Conservation (phyloP, 2,797 vertebrate species). For the Melanotaenia boesemani region DNA sequence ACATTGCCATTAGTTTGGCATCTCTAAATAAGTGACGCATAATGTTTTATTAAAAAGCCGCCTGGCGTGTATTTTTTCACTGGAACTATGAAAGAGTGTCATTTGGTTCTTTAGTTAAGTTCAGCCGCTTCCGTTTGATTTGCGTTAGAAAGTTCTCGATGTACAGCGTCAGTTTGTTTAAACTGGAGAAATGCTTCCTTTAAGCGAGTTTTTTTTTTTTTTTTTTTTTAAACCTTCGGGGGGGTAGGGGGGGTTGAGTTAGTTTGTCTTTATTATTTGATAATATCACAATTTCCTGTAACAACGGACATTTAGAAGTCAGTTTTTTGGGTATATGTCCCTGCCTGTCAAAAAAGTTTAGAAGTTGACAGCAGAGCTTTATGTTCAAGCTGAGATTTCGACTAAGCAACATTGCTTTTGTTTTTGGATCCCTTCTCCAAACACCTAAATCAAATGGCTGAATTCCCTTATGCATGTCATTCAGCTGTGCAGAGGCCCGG, state of each 20-base stretch:
- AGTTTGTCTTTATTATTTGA: not conserved
- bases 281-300: not conserved
- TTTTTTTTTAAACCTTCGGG: too few relatives aligned
- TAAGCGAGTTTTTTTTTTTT: not conserved
- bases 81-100: not conserved
- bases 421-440: not conserved
- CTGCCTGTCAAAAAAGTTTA: constrained; percentile 1
- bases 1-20: constrained; percentile 1
- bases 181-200: not conserved
- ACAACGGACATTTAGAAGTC: not conserved
- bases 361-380: not conserved
- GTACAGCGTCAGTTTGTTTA: not conserved
- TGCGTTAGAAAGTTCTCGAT: constrained; percentile 64
- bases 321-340: not conserved
- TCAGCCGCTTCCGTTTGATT: constrained; percentile 22
- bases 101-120: not conserved
- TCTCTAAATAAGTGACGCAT: not conserved
- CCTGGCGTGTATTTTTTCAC: not conserved
- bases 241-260: too few relatives aligned
- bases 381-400: constrained; percentile 2
- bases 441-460: too few relatives aligned
- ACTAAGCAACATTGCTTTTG: not conserved
- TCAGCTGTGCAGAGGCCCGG: too few relatives aligned
- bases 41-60: not conserved
- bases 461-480: too few relatives aligned